Conservation (phyloP, 2,113 vertebrate species). For the Pelodiscus sinensis region DNA sequence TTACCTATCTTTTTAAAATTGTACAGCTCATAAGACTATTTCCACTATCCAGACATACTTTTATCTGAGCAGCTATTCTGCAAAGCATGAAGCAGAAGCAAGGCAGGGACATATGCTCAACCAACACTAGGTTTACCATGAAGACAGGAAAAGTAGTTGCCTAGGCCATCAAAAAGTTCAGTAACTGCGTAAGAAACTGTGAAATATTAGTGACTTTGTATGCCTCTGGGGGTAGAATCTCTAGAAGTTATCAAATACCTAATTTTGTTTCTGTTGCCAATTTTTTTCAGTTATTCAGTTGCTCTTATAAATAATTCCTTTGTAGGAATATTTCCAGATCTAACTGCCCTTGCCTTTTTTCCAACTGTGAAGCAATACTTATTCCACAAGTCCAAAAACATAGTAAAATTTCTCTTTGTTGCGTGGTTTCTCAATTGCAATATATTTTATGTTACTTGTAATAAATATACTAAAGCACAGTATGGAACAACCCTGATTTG, state of each 20-base stretch:
- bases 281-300: background rate
- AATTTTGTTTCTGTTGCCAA: background rate
- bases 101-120: background rate
- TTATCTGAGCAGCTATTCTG: background rate
- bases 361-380: constrained; percentile 13
- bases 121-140: background rate
- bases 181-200: background rate
- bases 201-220: background rate
- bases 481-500: background rate
- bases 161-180: background rate
- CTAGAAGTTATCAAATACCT: background rate
- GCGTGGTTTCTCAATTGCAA: constrained; percentile 45
- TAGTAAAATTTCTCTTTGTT: constrained; percentile 37
- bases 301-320: constrained; percentile 25
- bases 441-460: constrained; percentile 52
- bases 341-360: background rate
- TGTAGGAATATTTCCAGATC: constrained; percentile 8
- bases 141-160: background rate
- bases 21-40: constrained; percentile 54
- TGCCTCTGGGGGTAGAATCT: background rate
- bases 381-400: constrained; percentile 23
- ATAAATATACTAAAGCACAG: constrained; percentile 46
- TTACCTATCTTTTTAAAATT: constrained; percentile 39
- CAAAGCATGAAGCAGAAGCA: background rate
- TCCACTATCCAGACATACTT: background rate